A percentile compares a stretch with the other conserved stretches of the same genome.
These are phyloP conservation scores for Panzeria rudis DNA, from an alignment of 2,888 invertebrate species.

Conservation along the genomic window DNA sequence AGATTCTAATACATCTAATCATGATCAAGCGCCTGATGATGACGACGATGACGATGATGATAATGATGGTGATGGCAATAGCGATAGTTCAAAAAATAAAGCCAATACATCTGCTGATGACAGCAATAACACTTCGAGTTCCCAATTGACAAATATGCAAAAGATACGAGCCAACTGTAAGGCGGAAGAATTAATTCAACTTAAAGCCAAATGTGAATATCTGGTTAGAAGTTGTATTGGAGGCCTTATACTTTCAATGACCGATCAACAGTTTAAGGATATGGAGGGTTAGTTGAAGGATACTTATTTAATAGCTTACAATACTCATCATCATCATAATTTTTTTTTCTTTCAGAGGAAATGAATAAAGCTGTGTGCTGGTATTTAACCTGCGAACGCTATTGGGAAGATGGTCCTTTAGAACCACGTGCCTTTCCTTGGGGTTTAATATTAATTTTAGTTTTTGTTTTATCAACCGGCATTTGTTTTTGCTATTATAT, in stretches of 20 bases:
- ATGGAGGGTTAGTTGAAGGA: slow-evolving; percentile 88
- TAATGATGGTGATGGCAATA: slow-evolving; percentile 13
- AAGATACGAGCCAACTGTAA: slow-evolving; percentile 91
- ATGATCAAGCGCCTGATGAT: slow-evolving; percentile 6
- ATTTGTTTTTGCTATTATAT: slow-evolving; percentile 96
- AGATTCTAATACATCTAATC: slow-evolving; percentile 21
- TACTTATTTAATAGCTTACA: background rate
- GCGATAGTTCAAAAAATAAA: slow-evolving; percentile 30
- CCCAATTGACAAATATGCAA: slow-evolving; percentile 84
- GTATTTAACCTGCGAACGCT: slow-evolving; percentile 95
- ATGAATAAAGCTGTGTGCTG: slow-evolving; percentile 95
- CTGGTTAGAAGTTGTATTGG: slow-evolving; percentile 93
- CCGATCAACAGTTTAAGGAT: slow-evolving; percentile 92
- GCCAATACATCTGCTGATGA: slow-evolving; percentile 56
- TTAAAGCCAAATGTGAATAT: slow-evolving; percentile 89
- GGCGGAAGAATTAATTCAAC: slow-evolving; percentile 90
- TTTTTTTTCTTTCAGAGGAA: slow-evolving; percentile 86
- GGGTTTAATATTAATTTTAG: slow-evolving; percentile 90
- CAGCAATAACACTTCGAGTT: slow-evolving; percentile 63
- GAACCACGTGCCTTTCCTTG: slow-evolving; percentile 92
- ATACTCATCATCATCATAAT: too few species aligned
- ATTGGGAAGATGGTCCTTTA: slow-evolving; percentile 93
- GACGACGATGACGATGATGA: slow-evolving; percentile 1
- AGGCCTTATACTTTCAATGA: slow-evolving; percentile 90
- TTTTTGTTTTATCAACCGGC: slow-evolving; percentile 91